phyloP scores from a whole-genome alignment of 2,113 vertebrate species.

The Antechinus flavipes region DNA sequence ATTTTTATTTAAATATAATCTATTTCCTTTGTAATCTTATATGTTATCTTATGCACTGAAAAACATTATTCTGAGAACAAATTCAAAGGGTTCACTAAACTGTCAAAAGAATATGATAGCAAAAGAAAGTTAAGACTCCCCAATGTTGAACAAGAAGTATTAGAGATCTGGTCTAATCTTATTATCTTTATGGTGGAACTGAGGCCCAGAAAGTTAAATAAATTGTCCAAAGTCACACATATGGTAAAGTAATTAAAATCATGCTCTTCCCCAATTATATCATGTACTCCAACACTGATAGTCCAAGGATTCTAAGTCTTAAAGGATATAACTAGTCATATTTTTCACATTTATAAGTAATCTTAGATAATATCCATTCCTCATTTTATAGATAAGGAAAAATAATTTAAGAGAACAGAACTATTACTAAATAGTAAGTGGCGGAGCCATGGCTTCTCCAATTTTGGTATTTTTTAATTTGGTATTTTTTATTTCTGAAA shows the following conservation, averaged over 20 bases:
- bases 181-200: background rate
- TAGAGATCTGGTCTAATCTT: background rate
- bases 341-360: background rate
- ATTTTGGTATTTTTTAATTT: background rate
- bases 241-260: background rate
- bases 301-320: background rate
- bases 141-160: background rate
- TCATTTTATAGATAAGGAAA: background rate
- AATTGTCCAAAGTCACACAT: background rate
- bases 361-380: background rate
- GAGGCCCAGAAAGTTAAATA: background rate
- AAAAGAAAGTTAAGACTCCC: background rate
- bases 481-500: background rate
- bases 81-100: background rate
- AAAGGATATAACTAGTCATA: background rate
- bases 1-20: background rate
- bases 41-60: background rate
- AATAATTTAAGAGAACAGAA: background rate
- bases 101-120: background rate
- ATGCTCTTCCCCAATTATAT: background rate
- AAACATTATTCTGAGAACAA: conserved; percentile 3
- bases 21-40: background rate
- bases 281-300: background rate
- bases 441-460: background rate
- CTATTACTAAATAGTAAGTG: background rate